Evolutionary conservation across 1,140 invertebrate genomes (phyloP).

Genomic region (Zelostemma sp.): DNA sequence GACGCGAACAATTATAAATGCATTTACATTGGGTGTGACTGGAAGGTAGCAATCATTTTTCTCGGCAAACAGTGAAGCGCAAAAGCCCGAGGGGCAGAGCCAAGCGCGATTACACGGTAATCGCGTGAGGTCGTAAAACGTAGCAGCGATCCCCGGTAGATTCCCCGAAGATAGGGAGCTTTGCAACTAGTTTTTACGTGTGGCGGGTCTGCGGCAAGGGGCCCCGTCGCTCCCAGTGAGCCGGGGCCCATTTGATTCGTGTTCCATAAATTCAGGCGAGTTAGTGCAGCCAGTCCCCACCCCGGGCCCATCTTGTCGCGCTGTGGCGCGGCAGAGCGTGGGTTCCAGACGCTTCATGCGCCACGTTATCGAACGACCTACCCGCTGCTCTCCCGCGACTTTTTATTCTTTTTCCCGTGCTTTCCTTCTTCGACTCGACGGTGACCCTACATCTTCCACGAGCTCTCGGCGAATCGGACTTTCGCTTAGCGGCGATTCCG

Average conservation of each 20-base stretch:
- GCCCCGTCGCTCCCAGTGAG: slow-evolving; percentile 22
- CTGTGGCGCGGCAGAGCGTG: slow-evolving; percentile 44
- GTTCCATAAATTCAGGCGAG: slow-evolving; percentile 54
- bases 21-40: no score
- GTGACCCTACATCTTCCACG: slow-evolving; percentile 8
- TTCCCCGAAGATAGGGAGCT: slow-evolving; percentile 44
- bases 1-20: no score
- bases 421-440: slow-evolving; percentile 8
- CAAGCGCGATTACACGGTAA: slow-evolving; percentile 40
- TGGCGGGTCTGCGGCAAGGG: slow-evolving; percentile 31
- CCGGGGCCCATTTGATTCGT: slow-evolving; percentile 48
- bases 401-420: slow-evolving; percentile 26
- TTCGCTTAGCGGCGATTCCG: not conserved
- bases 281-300: slow-evolving; percentile 47
- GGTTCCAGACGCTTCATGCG: slow-evolving; percentile 49
- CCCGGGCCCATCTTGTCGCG: slow-evolving; percentile 37
- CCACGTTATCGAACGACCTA: slow-evolving; percentile 47
- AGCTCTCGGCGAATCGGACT: slow-evolving; percentile 4
- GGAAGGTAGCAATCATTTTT: no score
- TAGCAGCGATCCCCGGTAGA: slow-evolving; percentile 30
- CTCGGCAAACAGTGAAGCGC: no score
- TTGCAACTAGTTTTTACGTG: slow-evolving; percentile 19
- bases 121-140: slow-evolving; percentile 48
- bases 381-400: slow-evolving; percentile 43
- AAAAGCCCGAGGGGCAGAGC: slow-evolving; percentile 4